Conservation (phyloP, 2,797 vertebrate genomes). For the Bovichtus diacanthus region DNA sequence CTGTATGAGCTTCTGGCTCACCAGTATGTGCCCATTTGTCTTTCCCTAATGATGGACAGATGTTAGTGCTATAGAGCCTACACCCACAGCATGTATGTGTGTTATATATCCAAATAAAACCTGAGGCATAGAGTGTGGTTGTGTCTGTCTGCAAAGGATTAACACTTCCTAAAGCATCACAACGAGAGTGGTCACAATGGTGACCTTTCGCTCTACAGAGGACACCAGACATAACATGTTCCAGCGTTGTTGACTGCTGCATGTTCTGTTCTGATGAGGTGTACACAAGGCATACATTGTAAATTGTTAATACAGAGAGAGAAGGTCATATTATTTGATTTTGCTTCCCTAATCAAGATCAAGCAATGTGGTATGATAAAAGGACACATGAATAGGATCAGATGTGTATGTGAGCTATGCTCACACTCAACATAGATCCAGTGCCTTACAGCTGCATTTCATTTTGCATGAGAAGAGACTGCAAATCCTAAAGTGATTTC, state of each 20-base stretch:
- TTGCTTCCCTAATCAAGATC: not conserved
- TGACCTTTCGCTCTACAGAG: slow-evolving; percentile 15
- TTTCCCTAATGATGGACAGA: slow-evolving; percentile 73
- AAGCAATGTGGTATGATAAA: not conserved
- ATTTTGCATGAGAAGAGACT: not conserved
- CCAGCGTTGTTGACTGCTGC: slow-evolving; percentile 7
- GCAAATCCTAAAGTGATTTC: not conserved
- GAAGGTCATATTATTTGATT: not conserved
- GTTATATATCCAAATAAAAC: slow-evolving; percentile 26
- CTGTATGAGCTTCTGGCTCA: slow-evolving; percentile 46
- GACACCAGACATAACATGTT: slow-evolving; percentile 29
- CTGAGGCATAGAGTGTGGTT: slow-evolving; percentile 27
- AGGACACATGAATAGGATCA: not conserved
- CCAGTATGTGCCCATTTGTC: slow-evolving; percentile 50
- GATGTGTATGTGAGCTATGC: not conserved
- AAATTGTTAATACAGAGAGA: not conserved
- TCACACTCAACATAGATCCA: not conserved
- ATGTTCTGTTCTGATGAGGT: not conserved
- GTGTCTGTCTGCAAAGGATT: slow-evolving; percentile 33
- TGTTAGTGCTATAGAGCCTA: slow-evolving; percentile 65
- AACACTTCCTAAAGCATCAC: slow-evolving; percentile 50
- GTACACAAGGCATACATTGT: not conserved
- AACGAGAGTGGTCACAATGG: slow-evolving; percentile 8
- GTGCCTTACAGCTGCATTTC: not conserved
- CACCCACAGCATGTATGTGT: slow-evolving; percentile 22